phyloP scores from a whole-genome alignment of 2,888 invertebrate genomes.

The Hypsopygia costalis region DNA sequence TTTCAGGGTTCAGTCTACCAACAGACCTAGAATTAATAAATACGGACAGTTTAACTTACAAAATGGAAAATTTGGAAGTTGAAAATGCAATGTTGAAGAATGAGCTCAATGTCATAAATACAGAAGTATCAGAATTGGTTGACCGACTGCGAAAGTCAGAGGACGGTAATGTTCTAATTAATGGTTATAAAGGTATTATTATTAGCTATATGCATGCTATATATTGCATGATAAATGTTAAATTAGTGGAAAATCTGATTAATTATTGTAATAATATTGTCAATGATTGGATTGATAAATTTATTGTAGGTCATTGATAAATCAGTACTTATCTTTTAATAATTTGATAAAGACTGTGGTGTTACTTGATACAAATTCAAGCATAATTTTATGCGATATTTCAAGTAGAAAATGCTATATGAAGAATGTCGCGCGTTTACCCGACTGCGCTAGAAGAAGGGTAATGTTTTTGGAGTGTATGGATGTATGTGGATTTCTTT shows the following conservation, averaged over 20 bases:
- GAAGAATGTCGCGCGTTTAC: too few species aligned
- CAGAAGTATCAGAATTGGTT: constrained; percentile 55
- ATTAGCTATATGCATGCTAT: constrained; percentile 10
- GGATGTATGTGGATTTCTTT: too few species aligned
- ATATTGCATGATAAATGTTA: constrained; percentile 3
- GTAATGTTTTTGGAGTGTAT: too few species aligned
- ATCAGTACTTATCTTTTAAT: too few species aligned
- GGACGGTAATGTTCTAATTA: constrained; percentile 56
- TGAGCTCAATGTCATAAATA: constrained; percentile 64
- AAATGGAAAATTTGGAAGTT: constrained; percentile 61
- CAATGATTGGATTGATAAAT: too few species aligned
- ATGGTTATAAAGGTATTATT: constrained; percentile 35
- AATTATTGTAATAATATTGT: too few species aligned
- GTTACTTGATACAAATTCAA: too few species aligned
- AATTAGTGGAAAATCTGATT: background rate
- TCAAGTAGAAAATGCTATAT: too few species aligned
- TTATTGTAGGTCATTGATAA: too few species aligned
- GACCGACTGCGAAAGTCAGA: constrained; percentile 49
- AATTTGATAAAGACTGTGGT: too few species aligned
- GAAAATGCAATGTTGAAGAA: constrained; percentile 72
- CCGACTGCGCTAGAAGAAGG: too few species aligned
- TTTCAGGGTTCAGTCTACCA: constrained; percentile 57
- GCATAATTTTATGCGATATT: too few species aligned
- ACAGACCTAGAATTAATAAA: constrained; percentile 42
- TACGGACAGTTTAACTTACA: constrained; percentile 37